Percentiles rank a stretch among this genome's conserved stretches.
Evolutionary conservation across 2,113 vertebrate genomes (phyloP).

Genomic region (Sorex araneus): DNA sequence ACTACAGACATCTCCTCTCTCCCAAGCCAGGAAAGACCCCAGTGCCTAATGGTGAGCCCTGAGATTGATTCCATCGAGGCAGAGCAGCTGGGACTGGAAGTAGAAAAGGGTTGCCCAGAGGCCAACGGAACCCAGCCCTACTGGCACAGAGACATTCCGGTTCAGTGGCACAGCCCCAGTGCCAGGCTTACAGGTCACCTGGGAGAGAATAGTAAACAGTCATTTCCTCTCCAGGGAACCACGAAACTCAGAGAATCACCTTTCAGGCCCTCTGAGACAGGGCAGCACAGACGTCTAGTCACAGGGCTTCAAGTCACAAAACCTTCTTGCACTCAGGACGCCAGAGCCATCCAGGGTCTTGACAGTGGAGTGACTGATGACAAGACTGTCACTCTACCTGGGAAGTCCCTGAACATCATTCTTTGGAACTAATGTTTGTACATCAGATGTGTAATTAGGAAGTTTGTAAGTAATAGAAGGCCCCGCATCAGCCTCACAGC

Average conservation of each 20-base stretch:
- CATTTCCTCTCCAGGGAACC: not conserved
- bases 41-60: not conserved
- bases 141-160: not conserved
- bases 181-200: slow-evolving; percentile 57
- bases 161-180: not conserved
- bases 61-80: not conserved
- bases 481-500: not conserved
- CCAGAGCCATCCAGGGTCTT: not conserved
- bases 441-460: not conserved
- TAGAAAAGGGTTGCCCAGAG: not conserved
- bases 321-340: not conserved
- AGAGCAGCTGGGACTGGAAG: not conserved
- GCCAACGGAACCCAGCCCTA: not conserved
- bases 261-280: slow-evolving; percentile 6
- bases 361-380: not conserved
- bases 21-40: not conserved
- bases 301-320: not conserved
- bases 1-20: not conserved
- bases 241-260: slow-evolving; percentile 36
- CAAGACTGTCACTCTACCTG: not conserved
- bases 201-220: slow-evolving; percentile 33
- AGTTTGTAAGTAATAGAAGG: not conserved
- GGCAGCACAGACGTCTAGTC: not conserved
- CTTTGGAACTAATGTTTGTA: not conserved
- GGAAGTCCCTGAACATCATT: not conserved